Percentiles rank a stretch among this genome's conserved stretches.
Evolutionary conservation across 2,888 invertebrate genomes (phyloP).

Genomic region (Ptychoptera albimana): DNA sequence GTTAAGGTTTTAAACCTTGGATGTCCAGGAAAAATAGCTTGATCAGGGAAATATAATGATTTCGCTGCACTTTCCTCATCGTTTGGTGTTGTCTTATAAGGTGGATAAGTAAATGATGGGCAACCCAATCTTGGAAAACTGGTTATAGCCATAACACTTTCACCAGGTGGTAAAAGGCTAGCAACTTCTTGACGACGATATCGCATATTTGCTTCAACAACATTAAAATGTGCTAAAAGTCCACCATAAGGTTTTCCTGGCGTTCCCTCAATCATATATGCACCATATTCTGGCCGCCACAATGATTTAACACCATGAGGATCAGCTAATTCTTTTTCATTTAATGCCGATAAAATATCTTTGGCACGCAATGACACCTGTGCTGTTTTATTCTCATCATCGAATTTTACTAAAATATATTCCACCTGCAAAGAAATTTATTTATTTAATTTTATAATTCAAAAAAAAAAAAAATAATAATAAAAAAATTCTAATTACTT

Average conservation of each 20-base stretch:
- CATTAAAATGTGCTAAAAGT: constrained; percentile 88
- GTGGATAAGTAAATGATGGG: constrained; percentile 73
- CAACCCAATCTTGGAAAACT: constrained; percentile 85
- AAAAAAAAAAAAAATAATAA: constrained; percentile 2
- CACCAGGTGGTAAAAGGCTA: constrained; percentile 56
- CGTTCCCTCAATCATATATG: constrained; percentile 99
- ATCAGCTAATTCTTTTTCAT: constrained; percentile 64
- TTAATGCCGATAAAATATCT: constrained; percentile 60
- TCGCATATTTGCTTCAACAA: constrained; percentile 96
- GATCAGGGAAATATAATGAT: constrained; percentile 87
- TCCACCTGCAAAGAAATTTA: constrained; percentile 46
- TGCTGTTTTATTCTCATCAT: constrained; percentile 67
- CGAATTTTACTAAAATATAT: constrained; percentile 90
- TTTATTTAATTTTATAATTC: background rate
- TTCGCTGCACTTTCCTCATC: constrained; percentile 58
- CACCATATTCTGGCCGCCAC: constrained; percentile 97
- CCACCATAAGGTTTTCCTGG: constrained; percentile 94
- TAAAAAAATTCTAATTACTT: constrained; percentile 33
- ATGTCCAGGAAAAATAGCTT: constrained; percentile 88
- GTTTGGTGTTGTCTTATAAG: constrained; percentile 42
- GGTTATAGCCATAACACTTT: constrained; percentile 79
- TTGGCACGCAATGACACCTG: constrained; percentile 74
- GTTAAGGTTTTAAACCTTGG: constrained; percentile 89
- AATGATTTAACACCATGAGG: constrained; percentile 66
- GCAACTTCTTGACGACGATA: constrained; percentile 73